These are phyloP conservation scores for Meandrusa payeni DNA, from an alignment of 2,888 invertebrate genomes.

Conservation along the genomic window DNA sequence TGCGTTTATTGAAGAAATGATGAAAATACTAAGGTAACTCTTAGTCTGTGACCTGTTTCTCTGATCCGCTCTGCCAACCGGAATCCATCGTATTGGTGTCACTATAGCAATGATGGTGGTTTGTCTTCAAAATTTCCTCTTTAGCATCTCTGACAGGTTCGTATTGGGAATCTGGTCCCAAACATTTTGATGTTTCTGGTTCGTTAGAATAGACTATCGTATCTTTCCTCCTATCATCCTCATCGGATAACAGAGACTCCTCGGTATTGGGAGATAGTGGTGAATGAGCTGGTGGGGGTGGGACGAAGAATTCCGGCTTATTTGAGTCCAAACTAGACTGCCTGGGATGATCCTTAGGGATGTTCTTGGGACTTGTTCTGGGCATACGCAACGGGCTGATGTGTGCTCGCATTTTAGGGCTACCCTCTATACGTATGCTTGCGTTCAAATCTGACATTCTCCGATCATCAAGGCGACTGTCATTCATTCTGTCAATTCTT, in stretches of 20 bases:
- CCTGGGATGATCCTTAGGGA: constrained; percentile 51
- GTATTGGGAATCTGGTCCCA: constrained; percentile 69
- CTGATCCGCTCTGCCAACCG: constrained; percentile 86
- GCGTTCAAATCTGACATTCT: constrained; percentile 59
- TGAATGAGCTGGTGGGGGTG: constrained; percentile 51
- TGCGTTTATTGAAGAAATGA: too few species aligned
- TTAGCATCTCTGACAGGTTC: constrained; percentile 64
- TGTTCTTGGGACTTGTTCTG: constrained; percentile 51
- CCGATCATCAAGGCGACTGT: constrained; percentile 47
- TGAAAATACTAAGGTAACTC: too few species aligned
- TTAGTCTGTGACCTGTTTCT: constrained; percentile 79
- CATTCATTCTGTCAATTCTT: constrained; percentile 34
- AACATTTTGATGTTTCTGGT: constrained; percentile 57
- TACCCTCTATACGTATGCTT: constrained; percentile 60
- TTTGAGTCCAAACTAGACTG: constrained; percentile 51
- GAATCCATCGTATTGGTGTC: constrained; percentile 84
- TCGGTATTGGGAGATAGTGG: constrained; percentile 70
- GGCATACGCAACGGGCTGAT: constrained; percentile 59
- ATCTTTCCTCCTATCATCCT: constrained; percentile 49
- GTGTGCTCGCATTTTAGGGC: constrained; percentile 59
- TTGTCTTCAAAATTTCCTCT: constrained; percentile 58
- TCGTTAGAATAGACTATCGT: constrained; percentile 62
- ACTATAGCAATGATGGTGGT: constrained; percentile 78
- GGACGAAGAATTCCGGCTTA: constrained; percentile 56
- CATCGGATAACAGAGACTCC: constrained; percentile 64